A percentile compares a stretch with the other conserved stretches of the same genome.
These are phyloP conservation scores for Chaetorhynchus papuensis DNA, from an alignment of 2,113 vertebrate species.

Conservation along the genomic window DNA sequence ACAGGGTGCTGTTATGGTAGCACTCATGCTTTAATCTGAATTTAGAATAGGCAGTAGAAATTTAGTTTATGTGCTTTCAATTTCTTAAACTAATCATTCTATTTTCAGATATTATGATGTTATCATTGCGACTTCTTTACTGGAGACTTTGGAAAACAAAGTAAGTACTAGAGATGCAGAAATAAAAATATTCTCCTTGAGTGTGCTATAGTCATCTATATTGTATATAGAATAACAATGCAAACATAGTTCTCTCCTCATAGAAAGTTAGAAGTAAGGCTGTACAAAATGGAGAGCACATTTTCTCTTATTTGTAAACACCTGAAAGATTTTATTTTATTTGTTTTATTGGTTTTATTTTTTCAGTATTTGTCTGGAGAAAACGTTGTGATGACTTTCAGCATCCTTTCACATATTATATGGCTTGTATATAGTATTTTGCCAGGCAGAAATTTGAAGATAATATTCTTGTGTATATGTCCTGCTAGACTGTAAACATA, in stretches of 20 bases:
- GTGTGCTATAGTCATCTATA: neutral
- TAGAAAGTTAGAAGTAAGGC: neutral
- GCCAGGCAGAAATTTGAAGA: neutral
- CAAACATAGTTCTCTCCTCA: neutral
- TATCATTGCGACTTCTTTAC: neutral
- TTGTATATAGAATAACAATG: neutral
- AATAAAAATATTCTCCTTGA: neutral
- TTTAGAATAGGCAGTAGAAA: neutral
- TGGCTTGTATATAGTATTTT: neutral
- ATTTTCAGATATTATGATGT: neutral
- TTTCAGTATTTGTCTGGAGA: neutral
- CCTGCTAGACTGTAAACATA: neutral
- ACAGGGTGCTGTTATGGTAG: neutral
- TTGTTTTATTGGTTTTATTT: neutral
- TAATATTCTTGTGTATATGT: neutral
- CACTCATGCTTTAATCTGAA: neutral
- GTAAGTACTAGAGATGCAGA: neutral
- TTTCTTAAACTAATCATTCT: neutral
- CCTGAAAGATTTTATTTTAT: no score
- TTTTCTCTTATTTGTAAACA: neutral
- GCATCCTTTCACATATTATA: neutral
- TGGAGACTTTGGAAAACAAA: neutral
- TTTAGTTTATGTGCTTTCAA: neutral
- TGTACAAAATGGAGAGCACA: neutral
- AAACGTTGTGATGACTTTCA: neutral